Conservation (phyloP, 37 sponge, comb jelly and placozoan species). For the Cladorhizidae sp. region DNA sequence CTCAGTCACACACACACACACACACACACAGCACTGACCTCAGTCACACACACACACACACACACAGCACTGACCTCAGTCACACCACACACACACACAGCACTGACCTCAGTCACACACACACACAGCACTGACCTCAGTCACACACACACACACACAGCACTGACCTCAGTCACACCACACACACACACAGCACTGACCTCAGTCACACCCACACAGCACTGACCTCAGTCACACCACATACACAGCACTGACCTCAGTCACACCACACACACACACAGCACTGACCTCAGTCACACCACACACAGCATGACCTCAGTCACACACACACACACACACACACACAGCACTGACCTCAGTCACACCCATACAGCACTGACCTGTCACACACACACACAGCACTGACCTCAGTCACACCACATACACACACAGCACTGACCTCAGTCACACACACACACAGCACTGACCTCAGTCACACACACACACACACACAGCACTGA, state of each 20-base stretch:
- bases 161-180: conserved; percentile 69
- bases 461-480: too few species aligned
- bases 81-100: conserved; percentile 10
- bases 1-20: conserved; percentile 47
- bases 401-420: conserved; percentile 65
- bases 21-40: conserved; percentile 42
- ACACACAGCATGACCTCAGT: too few species aligned
- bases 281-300: conserved; percentile 74
- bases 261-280: conserved; percentile 15
- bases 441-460: conserved; percentile 69
- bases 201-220: conserved; percentile 51
- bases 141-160: not conserved
- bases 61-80: conserved; percentile 59
- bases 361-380: too few species aligned
- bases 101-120: conserved; percentile 72
- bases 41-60: conserved; percentile 23
- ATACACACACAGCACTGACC: conserved; percentile 30
- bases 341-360: conserved; percentile 59
- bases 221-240: too few species aligned
- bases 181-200: conserved; percentile 13
- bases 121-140: too few species aligned
- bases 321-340: not conserved
- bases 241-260: conserved; percentile 55
- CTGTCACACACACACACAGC: not conserved
- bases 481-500: not conserved